Conservation (phyloP, 2,113 vertebrate genomes). For the human (Homo sapiens) region GRCh38 chr18:63439501-63440000, state of each 20-base stretch:
- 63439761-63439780: neutral
- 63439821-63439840: neutral
- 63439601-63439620: neutral
- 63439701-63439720: neutral
- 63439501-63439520: neutral
- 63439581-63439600: neutral
- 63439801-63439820: neutral
- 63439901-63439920: too few species aligned
- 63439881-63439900: neutral
- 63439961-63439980: neutral
- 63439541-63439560: neutral
- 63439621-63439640: neutral
- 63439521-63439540: neutral
- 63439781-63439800: neutral
- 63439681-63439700: neutral
- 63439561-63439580: neutral
- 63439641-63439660: neutral
- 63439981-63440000: neutral
- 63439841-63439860: neutral
- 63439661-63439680: neutral
- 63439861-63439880: neutral
- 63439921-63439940: neutral
- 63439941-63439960: accelerated
- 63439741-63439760: neutral
- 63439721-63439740: neutral